These are phyloP conservation scores for Corvus hawaiiensis DNA, from an alignment of 2,113 vertebrate genomes.

Conservation along the genomic window DNA sequence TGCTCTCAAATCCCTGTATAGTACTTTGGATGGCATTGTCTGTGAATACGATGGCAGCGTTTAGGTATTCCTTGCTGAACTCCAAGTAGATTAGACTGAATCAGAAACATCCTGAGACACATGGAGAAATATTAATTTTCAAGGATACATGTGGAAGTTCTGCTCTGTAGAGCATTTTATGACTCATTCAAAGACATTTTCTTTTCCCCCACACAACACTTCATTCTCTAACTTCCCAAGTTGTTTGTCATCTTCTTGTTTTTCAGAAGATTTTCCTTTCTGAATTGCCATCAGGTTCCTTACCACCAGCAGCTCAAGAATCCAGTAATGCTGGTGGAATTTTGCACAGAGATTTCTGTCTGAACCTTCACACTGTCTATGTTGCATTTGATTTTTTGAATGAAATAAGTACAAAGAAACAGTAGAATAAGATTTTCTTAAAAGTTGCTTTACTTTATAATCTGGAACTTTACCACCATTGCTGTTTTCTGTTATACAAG, in stretches of 20 bases:
- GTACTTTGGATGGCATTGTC: background rate
- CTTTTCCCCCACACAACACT: background rate
- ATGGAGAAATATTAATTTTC: background rate
- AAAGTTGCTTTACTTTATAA: background rate
- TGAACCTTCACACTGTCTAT: background rate
- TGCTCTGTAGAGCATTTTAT: background rate
- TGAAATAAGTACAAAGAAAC: background rate
- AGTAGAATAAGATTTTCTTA: background rate
- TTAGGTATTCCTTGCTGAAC: background rate
- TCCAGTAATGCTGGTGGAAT: background rate
- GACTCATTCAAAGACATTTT: background rate
- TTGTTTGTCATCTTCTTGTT: background rate
- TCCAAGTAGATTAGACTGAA: background rate
- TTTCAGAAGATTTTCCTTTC: background rate
- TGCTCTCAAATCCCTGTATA: background rate
- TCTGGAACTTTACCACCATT: background rate
- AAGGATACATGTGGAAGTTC: background rate
- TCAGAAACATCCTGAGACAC: background rate
- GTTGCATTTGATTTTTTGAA: background rate
- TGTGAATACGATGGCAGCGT: background rate
- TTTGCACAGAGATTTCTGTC: background rate
- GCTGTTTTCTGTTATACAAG: background rate
- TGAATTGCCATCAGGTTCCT: background rate
- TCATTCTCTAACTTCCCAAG: background rate
- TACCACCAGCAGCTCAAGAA: background rate